Conservation (phyloP, 1,140 invertebrate species). For the Drosophila sechellia region DNA sequence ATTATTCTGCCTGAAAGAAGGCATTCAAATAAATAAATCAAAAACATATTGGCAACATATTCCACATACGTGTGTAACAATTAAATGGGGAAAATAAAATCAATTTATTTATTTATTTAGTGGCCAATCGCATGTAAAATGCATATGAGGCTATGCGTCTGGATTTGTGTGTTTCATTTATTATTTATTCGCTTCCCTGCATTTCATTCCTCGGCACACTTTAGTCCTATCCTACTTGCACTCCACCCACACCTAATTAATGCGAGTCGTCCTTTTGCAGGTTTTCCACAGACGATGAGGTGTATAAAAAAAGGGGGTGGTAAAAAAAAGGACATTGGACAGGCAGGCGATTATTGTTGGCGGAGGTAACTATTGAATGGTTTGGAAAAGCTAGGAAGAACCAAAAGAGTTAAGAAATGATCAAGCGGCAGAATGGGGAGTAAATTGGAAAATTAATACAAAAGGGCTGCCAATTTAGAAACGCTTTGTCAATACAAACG, state of each 20-base stretch:
- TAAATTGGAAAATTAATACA: constrained; percentile 23
- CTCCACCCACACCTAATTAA: constrained; percentile 37
- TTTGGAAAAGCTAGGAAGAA: not conserved
- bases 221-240: constrained; percentile 7
- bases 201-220: not conserved
- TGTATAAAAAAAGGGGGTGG: not conserved
- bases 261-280: constrained; percentile 20
- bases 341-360: constrained; percentile 2
- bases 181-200: constrained; percentile 26
- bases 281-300: not conserved
- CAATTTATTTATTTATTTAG: constrained; percentile 64
- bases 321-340: not conserved
- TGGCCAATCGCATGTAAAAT: constrained; percentile 50
- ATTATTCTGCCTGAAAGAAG: constrained; percentile 48
- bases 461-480: constrained; percentile 13
- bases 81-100: constrained; percentile 58
- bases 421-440: not conserved
- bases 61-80: constrained; percentile 30
- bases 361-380: constrained; percentile 5
- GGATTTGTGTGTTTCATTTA: constrained; percentile 48
- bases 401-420: not conserved
- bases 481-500: not conserved
- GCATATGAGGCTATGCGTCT: constrained; percentile 52
- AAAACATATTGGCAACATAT: constrained; percentile 31
- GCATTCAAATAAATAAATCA: constrained; percentile 58